Evolutionary conservation across 2,888 invertebrate genomes (phyloP).

Genomic region (Alcis repandata): DNA sequence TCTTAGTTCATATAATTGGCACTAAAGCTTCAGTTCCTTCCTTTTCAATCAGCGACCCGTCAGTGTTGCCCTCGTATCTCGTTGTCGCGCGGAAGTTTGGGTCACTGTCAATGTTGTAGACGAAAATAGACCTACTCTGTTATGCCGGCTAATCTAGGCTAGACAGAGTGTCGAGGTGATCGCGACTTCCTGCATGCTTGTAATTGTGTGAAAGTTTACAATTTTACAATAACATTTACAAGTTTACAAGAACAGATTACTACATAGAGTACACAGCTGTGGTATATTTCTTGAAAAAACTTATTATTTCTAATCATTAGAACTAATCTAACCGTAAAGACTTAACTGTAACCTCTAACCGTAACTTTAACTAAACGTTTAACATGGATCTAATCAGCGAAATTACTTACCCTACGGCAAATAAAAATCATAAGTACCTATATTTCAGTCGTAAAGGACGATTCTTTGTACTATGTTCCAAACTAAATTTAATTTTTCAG

Average conservation of each 20-base stretch:
- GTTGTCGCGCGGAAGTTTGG: constrained; percentile 25
- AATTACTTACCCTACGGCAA: not conserved
- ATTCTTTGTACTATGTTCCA: no score
- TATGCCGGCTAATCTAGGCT: not conserved
- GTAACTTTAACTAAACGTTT: not conserved
- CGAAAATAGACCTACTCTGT: constrained; percentile 36
- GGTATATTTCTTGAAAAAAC: no score
- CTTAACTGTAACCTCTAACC: not conserved
- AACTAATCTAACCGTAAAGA: not conserved
- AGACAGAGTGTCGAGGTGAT: not conserved
- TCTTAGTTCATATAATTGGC: not conserved
- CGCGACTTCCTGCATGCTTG: not conserved
- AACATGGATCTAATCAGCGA: not conserved
- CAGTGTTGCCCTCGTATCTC: not conserved
- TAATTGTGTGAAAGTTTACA: not conserved
- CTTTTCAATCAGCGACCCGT: constrained; percentile 4
- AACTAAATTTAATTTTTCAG: no score
- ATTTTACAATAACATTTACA: no score
- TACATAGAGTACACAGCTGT: no score
- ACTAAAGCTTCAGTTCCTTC: not conserved
- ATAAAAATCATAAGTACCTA: no score
- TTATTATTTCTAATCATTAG: no score
- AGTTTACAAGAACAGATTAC: no score
- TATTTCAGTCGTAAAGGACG: no score
- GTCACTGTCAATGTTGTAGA: constrained; percentile 47